These are phyloP conservation scores for Schizopygopsis pylzovi DNA, from an alignment of 2,797 vertebrate species.

Conservation along the genomic window DNA sequence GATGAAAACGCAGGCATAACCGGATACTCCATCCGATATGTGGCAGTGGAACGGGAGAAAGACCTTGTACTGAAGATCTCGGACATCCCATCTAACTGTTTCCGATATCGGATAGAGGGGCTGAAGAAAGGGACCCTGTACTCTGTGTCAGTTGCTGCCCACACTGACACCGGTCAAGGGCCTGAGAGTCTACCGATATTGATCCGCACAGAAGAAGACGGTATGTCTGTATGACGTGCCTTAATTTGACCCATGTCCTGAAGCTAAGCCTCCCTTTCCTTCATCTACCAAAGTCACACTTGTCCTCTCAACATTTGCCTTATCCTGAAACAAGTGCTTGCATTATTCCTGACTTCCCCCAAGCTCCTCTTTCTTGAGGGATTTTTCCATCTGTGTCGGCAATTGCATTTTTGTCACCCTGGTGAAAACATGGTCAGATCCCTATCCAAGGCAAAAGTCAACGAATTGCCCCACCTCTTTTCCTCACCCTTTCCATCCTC, in stretches of 20 bases:
- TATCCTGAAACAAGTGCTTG: neutral
- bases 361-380: neutral
- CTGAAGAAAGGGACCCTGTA: slow-evolving; percentile 98
- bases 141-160: slow-evolving; percentile 89
- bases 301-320: slow-evolving; percentile 1
- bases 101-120: slow-evolving; percentile 90
- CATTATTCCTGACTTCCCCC: slow-evolving; percentile 16
- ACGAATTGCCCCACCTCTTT: slow-evolving; percentile 5
- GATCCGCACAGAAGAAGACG: slow-evolving; percentile 98
- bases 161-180: slow-evolving; percentile 92
- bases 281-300: slow-evolving; percentile 9
- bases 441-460: neutral
- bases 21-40: slow-evolving; percentile 92
- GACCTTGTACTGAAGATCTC: slow-evolving; percentile 84
- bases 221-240: slow-evolving; percentile 85
- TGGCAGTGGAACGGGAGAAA: slow-evolving; percentile 75
- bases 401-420: slow-evolving; percentile 58
- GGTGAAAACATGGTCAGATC: neutral
- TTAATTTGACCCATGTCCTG: slow-evolving; percentile 69
- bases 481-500: slow-evolving; percentile 23
- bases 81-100: slow-evolving; percentile 84
- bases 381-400: neutral
- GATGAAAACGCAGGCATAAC: slow-evolving; percentile 92
- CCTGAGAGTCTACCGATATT: slow-evolving; percentile 93
- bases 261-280: slow-evolving; percentile 15